Evolutionary conservation across 92 coral and sea anemone species (phyloP), one percentile per base, ranked within the genome.

Genomic region (Umimayanthus chanpuru): DNA sequence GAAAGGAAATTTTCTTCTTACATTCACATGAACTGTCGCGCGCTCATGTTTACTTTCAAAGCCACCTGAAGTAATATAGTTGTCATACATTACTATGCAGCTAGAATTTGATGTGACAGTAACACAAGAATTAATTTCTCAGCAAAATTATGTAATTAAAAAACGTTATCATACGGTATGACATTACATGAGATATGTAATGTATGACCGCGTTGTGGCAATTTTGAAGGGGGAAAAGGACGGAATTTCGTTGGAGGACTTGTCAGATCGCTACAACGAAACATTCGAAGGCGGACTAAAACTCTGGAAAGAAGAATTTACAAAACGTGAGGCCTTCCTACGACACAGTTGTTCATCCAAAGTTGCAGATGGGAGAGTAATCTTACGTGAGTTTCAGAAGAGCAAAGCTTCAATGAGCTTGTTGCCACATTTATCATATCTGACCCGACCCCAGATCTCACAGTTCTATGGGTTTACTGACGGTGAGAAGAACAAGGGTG

Each of bases 1-100:
- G 41, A 85, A 85, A 49, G 98, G 96, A 74, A 91, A 94, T 38
- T 89, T 85, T 79, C 88, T 80, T 82, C 98, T 85, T 55, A 92
- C 90, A 70, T 88, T 91, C n/a, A 89, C 86, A 76, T 94, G 98
- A 76, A 94, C 89, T 38, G 77, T 26, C 12, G 94, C 92, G 21
- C 98, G 92, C 30, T 89, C 92, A 87, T 85, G 77, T 40, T 94
- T 94, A 47, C 72, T 81, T 50, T 77, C 74, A 70, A 84, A 88
- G 67, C 65, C 56, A 32, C 95, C 97, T 94, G 36, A 32, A 21
- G 41, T 20, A 77, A n/a, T 9, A 18, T 58, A 77, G 21, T 26
- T 71, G 10, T 6, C 73, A 23, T 5, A 18, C n/a, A n/a, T n/a
- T n/a, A n/a, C n/a, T n/a, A n/a, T n/a, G n/a, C n/a, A n/a, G n/a